Percentiles rank a stretch among this genome's conserved stretches.
Evolutionary conservation across 2,888 invertebrate species (phyloP).

Genomic region (Drosophila recens): DNA sequence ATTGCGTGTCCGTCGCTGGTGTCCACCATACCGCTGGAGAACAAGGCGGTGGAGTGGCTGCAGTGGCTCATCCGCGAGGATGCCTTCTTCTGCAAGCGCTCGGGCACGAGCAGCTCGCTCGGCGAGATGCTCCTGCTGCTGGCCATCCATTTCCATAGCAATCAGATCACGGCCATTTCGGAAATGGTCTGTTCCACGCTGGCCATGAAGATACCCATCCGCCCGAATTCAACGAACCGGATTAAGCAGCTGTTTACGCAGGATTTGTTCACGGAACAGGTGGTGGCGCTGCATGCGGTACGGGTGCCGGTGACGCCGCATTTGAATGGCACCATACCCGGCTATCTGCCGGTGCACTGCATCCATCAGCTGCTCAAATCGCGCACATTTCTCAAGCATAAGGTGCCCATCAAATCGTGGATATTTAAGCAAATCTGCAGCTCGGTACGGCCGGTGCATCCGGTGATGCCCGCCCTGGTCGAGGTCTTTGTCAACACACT

Average conservation of each 20-base stretch:
- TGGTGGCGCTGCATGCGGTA: constrained; percentile 97
- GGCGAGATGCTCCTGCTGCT: constrained; percentile 98
- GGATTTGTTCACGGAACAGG: constrained; percentile 98
- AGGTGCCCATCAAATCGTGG: constrained; percentile 98
- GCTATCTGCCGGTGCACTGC: constrained; percentile 97
- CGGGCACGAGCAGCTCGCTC: constrained; percentile 94
- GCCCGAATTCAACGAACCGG: constrained; percentile 94
- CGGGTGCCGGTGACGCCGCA: constrained; percentile 97
- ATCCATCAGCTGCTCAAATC: constrained; percentile 97
- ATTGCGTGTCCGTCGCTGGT: constrained; percentile 96
- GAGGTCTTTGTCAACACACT: constrained; percentile 98
- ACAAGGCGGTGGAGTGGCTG: constrained; percentile 95
- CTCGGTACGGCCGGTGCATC: constrained; percentile 95
- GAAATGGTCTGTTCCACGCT: constrained; percentile 97
- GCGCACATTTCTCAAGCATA: constrained; percentile 97
- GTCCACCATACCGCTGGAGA: constrained; percentile 91
- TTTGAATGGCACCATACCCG: constrained; percentile 94
- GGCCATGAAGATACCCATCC: constrained; percentile 95
- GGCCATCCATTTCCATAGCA: constrained; percentile 98
- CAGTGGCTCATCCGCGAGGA: constrained; percentile 97
- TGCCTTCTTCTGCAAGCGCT: constrained; percentile 93
- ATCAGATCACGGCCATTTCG: constrained; percentile 96
- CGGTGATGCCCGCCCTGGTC: constrained; percentile 95
- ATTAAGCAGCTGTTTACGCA: constrained; percentile 98
- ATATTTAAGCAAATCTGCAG: constrained; percentile 97